Evolutionary conservation across 2,113 vertebrate genomes (phyloP), one percentile per base, ranked within the genome.

Genomic region (Rhinichthys klamathensis): DNA sequence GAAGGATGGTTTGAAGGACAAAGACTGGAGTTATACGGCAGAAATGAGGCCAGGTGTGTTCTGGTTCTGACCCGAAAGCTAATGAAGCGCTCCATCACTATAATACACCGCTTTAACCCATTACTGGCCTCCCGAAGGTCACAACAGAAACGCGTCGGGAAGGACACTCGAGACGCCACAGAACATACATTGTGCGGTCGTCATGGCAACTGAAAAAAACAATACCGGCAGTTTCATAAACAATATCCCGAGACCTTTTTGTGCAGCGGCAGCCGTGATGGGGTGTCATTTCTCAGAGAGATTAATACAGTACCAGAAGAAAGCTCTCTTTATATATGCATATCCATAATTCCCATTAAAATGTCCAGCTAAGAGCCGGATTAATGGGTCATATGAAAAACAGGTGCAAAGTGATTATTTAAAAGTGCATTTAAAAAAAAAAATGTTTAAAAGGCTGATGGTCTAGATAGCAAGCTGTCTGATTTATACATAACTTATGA

Each of bases 11-110:
- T 21, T 88, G 46, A 88, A 83, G 87, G 80, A 65, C 80, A 15
- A n/a, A 32, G 10, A 8, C 7, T 70, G 32, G 1, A 54, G 8
- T 46, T 54, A 4, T 23, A 61, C 38, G 13, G 13, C 6, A 74
- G 80, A 85, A 88, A 84, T 4, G 6, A 83, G 87, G 87, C 67
- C 84, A 67, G 38, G 46, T 65, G 4, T 72, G 30, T 16, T 54
- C 21, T 74, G 70, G 41, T 41, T 41, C 41, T 41, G 41, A 86
- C 65, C 44, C 4, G 65, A 60, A 70, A 4, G 21, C 73, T 81
- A 84, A 84, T 86, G 84, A 84, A 84, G 32, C 69, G 11, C n/a
- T n/a, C 51, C 76, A 61, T 10, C 77, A 41, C 32, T 61, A 38
- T 41, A 41, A 41, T 2, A 41, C 41, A 41, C 38, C 0, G 35